Evolutionary conservation across 2,113 vertebrate species (phyloP).

Genomic region (Aptenodytes patagonicus): DNA sequence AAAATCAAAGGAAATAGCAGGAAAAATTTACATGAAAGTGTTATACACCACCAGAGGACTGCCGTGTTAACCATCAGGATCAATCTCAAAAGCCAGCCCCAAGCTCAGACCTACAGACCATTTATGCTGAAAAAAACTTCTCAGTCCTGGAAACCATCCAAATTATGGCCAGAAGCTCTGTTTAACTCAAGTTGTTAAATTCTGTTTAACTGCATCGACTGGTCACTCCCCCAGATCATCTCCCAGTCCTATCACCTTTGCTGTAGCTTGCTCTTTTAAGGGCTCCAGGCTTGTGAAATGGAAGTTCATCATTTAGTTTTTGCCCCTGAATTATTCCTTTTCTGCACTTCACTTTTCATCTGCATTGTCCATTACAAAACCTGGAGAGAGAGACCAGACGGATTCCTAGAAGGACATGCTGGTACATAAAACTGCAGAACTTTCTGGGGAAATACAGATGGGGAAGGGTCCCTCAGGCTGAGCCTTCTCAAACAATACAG

Average conservation of each 20-base stretch:
- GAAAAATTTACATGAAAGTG: background rate
- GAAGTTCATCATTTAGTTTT: background rate
- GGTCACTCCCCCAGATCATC: background rate
- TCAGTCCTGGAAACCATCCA: background rate
- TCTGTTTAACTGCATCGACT: background rate
- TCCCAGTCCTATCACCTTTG: rapidly evolving
- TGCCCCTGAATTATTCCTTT: background rate
- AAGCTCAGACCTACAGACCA: background rate
- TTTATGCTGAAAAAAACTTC: background rate
- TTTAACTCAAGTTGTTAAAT: background rate
- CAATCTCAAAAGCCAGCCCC: background rate
- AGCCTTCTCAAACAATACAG: background rate
- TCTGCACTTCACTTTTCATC: background rate
- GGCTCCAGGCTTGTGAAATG: background rate
- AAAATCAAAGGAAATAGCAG: background rate
- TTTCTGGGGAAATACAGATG: background rate
- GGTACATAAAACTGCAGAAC: background rate
- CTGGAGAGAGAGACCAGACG: background rate
- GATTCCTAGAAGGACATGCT: background rate
- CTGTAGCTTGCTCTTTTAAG: background rate
- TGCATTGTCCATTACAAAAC: background rate
- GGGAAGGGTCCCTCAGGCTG: background rate
- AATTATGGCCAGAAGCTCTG: background rate
- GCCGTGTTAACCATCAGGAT: background rate
- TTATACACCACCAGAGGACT: background rate